Base-by-base conservation (phyloP, 92 coral and sea anemone genomes). In the Siderastrea siderea region DNA sequence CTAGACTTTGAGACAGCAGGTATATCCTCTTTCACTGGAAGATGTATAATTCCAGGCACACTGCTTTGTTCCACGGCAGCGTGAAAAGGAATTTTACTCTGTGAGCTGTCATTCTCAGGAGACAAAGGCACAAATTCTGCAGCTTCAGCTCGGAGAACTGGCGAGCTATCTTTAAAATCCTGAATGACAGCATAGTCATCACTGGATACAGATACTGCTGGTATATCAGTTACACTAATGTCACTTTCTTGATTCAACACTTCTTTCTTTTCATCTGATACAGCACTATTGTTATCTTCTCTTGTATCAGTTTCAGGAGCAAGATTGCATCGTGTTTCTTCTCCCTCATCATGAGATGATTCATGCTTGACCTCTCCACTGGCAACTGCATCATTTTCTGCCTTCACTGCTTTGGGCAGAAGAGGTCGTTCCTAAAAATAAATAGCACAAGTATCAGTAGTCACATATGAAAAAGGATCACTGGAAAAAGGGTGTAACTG, bases 31-130 rank as follows among this genome's bases (percentile, higher is more conserved):
- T 17, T n/a, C 49, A 50, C 43, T 13, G 87, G 87, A 15, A 84
- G 62, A 45, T 60, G 87, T 6, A 84, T 9, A 60, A 84, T 61
- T 26, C 87, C 87, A 26, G 87, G 87, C 7, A 84, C 52, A 13
- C 12, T 73, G 51, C 52, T 49, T 13, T 52, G 48, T 10, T 73
- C 63, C 5, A 19, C 44, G 3, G 45, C 38, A 17, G 61, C 3
- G 5, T 48, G 53, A 26, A 45, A 16, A 74, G 87, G 73, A 14
- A 62, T 13, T 63, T 74, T 62, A 5, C 55, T 47, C 13, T 11
- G 61, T 43, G 52, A 3, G 38, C 7, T 65, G 38, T 26, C 38
- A 6, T 76, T 50, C 17, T 74, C 87, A 1, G 87, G 72, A 26
- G 87, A 74, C 38, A 26, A 5, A 0, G 87, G 87, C 17, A 84